Conservation (phyloP, 2,113 vertebrate genomes). For the Scalopus aquaticus region DNA sequence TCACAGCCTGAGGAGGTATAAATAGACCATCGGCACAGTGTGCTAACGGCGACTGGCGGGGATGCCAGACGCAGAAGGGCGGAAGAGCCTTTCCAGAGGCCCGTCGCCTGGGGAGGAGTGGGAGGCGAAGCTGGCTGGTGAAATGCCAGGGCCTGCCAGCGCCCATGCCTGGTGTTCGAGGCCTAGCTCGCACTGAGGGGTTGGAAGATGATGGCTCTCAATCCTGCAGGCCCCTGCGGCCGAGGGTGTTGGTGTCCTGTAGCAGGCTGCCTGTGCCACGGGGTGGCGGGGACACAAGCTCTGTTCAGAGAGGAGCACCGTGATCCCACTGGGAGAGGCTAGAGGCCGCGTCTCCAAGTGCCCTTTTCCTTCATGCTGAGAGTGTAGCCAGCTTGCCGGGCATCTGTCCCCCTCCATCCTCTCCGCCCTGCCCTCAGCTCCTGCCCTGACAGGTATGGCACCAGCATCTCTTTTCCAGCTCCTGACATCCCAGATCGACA, state of each 20-base stretch:
- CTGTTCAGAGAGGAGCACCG: not conserved
- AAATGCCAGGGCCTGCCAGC: not conserved
- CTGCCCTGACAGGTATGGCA: constrained; percentile 64
- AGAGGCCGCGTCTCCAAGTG: not conserved
- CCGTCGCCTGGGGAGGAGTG: rapidly evolving
- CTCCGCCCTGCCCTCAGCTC: not conserved
- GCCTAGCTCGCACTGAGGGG: not conserved
- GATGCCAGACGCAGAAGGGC: rapidly evolving
- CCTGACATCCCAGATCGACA: constrained; percentile 92
- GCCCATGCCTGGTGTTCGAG: not conserved
- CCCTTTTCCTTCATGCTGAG: not conserved
- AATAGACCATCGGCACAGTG: not conserved
- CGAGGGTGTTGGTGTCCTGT: too few species aligned
- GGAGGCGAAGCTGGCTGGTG: not conserved
- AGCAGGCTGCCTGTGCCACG: not conserved
- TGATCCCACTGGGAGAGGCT: not conserved
- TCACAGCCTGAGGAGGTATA: too few species aligned
- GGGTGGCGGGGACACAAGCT: rapidly evolving
- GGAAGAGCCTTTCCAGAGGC: not conserved
- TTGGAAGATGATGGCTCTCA: not conserved
- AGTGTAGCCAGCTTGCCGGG: not conserved
- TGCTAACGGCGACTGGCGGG: not conserved
- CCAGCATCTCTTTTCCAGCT: constrained; percentile 87
- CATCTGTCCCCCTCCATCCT: not conserved
- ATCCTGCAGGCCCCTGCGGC: not conserved